A percentile compares a stretch with the other conserved stretches of the same genome.
Conservation (phyloP, 53 echinoderm and acorn worm genomes). For the Hippasteria phrygiana region DNA sequence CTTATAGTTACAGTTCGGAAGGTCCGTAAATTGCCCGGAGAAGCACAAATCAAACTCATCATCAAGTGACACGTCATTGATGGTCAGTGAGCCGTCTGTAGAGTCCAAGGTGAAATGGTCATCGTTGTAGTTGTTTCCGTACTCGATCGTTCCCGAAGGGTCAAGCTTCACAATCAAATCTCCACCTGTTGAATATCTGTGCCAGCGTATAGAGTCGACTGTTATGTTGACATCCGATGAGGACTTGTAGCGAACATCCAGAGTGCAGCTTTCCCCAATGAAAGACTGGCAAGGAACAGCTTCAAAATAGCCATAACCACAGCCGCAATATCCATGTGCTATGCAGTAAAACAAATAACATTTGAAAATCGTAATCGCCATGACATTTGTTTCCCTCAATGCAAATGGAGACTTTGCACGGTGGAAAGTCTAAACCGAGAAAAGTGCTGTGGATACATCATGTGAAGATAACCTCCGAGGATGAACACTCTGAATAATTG, state of each 20-base stretch:
- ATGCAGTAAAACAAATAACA: too few relatives aligned
- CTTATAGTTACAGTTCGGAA: neutral
- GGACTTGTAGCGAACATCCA: neutral
- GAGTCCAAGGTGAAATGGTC: neutral
- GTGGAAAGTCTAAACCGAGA: too few relatives aligned
- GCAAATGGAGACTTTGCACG: too few relatives aligned
- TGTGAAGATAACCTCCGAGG: too few relatives aligned
- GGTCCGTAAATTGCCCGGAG: neutral
- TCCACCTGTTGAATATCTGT: neutral
- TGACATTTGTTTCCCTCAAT: too few relatives aligned
- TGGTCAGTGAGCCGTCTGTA: neutral
- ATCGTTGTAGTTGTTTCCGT: neutral
- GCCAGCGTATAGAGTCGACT: neutral
- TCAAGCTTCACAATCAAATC: neutral
- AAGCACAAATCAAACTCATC: neutral
- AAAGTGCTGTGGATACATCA: too few relatives aligned
- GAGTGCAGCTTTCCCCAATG: neutral
- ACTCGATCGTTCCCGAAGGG: neutral
- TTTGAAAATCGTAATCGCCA: too few relatives aligned
- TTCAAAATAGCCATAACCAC: too few relatives aligned
- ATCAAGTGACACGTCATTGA: neutral
- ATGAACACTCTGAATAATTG: too few relatives aligned
- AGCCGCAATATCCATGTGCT: too few relatives aligned
- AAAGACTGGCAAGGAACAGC: neutral
- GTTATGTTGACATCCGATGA: neutral